These are phyloP conservation scores for Marcusenius ussheri DNA, from an alignment of 2,113 vertebrate genomes.

Conservation along the genomic window DNA sequence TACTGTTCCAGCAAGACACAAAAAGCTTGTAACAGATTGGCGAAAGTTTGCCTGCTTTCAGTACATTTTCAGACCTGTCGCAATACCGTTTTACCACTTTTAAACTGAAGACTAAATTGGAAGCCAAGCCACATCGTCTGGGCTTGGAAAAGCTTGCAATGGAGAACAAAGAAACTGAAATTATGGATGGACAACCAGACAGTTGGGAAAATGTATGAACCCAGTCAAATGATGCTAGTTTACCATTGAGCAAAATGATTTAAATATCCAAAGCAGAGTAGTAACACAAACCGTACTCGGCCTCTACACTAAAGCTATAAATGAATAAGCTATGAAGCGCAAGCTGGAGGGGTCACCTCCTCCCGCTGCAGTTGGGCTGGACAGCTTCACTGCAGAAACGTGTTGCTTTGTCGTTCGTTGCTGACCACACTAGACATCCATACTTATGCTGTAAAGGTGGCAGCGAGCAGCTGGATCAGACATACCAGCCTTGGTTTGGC, in stretches of 20 bases:
- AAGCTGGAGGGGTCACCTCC: not conserved
- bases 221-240: not conserved
- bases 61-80: not conserved
- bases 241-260: not conserved
- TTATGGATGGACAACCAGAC: not conserved
- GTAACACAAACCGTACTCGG: not conserved
- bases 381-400: not conserved
- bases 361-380: not conserved
- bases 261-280: not conserved
- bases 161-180: not conserved
- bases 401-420: not conserved
- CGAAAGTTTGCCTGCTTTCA: not conserved
- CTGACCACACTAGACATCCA: not conserved
- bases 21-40: not conserved
- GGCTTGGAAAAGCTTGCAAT: not conserved
- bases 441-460: not conserved
- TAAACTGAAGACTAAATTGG: not conserved
- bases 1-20: not conserved
- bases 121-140: not conserved
- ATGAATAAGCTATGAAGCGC: not conserved
- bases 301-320: not conserved
- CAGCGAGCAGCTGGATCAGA: not conserved
- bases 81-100: not conserved
- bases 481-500: not conserved
- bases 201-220: not conserved